Conservation (phyloP, 2,888 invertebrate species). For the Melinaea menophilus region DNA sequence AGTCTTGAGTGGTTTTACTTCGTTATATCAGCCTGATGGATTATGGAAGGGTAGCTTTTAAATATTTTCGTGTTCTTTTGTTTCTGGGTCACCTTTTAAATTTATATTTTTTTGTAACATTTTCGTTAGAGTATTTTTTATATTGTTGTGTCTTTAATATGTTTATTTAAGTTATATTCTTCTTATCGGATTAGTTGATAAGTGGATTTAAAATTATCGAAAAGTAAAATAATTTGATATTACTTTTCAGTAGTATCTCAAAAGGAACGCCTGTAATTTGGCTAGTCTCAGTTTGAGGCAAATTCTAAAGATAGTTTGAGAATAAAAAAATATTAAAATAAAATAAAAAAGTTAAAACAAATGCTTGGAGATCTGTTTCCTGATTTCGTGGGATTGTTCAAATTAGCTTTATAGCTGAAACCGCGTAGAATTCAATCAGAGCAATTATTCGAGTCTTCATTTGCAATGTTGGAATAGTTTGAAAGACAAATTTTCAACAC, state of each 20-base stretch:
- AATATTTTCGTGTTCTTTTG: background rate
- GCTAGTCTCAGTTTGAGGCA: background rate
- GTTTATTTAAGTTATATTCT: no score
- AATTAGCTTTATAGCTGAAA: conserved; percentile 10
- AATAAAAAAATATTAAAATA: background rate
- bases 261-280: no score
- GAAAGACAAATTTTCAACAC: conserved; percentile 13
- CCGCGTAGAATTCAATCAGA: conserved; percentile 20
- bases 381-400: conserved; percentile 3
- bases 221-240: no score
- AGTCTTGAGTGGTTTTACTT: conserved; percentile 30
- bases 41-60: conserved; percentile 6
- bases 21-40: conserved; percentile 20
- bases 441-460: conserved; percentile 19
- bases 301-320: background rate
- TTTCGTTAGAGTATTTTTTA: no score
- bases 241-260: no score
- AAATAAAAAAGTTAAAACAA: background rate
- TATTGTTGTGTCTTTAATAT: no score
- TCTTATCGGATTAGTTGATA: no score
- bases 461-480: conserved; percentile 18
- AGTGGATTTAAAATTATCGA: no score
- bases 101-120: no score
- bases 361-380: background rate
- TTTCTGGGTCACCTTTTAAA: no score